Conservation (phyloP, 1,140 invertebrate genomes). For the Pseudachorutes palmiensis region DNA sequence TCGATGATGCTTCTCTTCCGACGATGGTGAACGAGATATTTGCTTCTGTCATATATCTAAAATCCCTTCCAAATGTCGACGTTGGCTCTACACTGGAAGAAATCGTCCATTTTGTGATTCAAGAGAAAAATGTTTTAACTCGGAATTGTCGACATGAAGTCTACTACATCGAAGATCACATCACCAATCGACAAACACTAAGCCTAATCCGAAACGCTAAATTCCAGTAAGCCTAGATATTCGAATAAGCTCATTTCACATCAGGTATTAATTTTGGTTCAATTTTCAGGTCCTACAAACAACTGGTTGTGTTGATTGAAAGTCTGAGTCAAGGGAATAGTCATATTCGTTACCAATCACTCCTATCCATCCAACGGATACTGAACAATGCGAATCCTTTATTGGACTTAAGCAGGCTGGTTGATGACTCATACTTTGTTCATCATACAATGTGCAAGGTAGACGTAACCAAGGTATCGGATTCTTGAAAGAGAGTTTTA, state of each 20-base stretch:
- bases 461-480: not conserved
- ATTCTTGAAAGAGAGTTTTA: not conserved
- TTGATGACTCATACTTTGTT: constrained; percentile 1
- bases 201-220: not conserved
- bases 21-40: not conserved
- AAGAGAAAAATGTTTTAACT: not conserved
- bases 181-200: not conserved
- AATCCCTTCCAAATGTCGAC: not conserved
- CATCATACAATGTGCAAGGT: not conserved
- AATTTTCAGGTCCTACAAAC: too few species aligned
- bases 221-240: too few species aligned
- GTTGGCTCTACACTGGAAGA: not conserved
- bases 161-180: not conserved
- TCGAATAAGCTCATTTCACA: too few species aligned
- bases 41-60: not conserved
- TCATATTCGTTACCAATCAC: not conserved
- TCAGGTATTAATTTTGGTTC: too few species aligned
- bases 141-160: not conserved
- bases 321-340: not conserved
- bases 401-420: not conserved
- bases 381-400: not conserved
- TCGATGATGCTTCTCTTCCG: not conserved
- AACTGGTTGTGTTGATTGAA: not conserved
- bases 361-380: not conserved
- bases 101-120: not conserved